Evolutionary conservation across 30 jellyfish, hydroid and myxozoan genomes (phyloP).

Genomic region (Hydractinia symbiolongicarpus): DNA sequence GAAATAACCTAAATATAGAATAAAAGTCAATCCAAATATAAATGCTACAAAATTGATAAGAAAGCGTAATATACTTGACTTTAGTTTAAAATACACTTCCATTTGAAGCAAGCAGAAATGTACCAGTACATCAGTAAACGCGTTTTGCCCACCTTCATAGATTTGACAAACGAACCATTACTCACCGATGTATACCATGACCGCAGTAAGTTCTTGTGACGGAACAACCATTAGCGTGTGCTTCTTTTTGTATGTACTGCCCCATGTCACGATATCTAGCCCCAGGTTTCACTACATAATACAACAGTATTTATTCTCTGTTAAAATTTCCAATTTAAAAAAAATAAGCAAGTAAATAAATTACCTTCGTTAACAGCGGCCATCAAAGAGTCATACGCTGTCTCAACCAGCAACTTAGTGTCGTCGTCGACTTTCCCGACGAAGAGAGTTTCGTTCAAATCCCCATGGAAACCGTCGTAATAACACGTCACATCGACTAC

Average conservation of each 20-base stretch:
- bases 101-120: background rate
- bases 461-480: constrained; percentile 99
- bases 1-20: constrained; percentile 56
- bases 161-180: background rate
- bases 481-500: constrained; percentile 95
- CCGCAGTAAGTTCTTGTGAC: constrained; percentile 94
- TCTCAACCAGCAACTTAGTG: constrained; percentile 62
- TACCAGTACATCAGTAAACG: background rate
- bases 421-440: constrained; percentile 96
- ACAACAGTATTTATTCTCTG: background rate
- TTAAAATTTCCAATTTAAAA: background rate
- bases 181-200: constrained; percentile 80
- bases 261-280: constrained; percentile 92
- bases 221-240: constrained; percentile 82
- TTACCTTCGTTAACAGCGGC: constrained; percentile 81
- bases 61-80: too few species aligned
- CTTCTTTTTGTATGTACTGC: constrained; percentile 79
- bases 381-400: constrained; percentile 95
- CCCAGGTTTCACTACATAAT: constrained; percentile 88
- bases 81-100: too few species aligned
- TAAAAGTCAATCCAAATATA: too few species aligned
- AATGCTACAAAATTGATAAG: too few species aligned
- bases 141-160: background rate
- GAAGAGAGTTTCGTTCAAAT: constrained; percentile 89
- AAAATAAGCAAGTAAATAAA: background rate